phyloP scores from a whole-genome alignment of 2,797 vertebrate genomes.

The Dipus sagitta region DNA sequence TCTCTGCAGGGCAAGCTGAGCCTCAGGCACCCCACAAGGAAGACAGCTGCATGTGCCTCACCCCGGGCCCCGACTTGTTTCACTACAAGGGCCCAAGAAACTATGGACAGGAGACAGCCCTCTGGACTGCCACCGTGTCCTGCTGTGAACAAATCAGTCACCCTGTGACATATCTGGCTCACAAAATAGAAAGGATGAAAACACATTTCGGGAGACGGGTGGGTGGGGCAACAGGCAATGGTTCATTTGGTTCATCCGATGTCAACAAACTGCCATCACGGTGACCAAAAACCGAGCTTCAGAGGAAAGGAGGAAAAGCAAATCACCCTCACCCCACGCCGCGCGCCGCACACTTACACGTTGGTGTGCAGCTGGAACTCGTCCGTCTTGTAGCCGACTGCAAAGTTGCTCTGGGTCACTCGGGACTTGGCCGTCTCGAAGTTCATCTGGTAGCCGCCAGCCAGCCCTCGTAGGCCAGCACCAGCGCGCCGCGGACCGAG shows the following conservation, averaged over 20 bases:
- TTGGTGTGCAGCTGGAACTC: slow-evolving; percentile 99
- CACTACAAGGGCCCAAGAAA: neutral
- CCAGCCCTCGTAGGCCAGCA: slow-evolving; percentile 97
- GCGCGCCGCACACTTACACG: slow-evolving; percentile 90
- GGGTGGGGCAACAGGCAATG: neutral
- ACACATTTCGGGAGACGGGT: neutral
- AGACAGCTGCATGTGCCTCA: neutral
- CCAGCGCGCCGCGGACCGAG: slow-evolving; percentile 93
- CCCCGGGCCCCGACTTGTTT: neutral
- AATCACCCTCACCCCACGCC: neutral
- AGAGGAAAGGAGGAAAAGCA: neutral
- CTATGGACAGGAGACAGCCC: neutral
- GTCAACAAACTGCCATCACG: neutral
- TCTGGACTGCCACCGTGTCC: neutral
- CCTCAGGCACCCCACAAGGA: neutral
- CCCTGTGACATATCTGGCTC: neutral
- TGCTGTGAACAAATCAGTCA: neutral
- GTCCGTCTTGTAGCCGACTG: slow-evolving; percentile 97
- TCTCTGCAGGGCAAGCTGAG: neutral
- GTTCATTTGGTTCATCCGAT: neutral
- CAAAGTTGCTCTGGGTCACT: slow-evolving; percentile 98
- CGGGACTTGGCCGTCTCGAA: slow-evolving; percentile 96
- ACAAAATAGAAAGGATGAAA: neutral
- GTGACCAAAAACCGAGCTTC: neutral
- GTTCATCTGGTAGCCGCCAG: slow-evolving; percentile 98